phyloP scores from a whole-genome alignment of 2,797 vertebrate genomes.

The Sternotherus odoratus region DNA sequence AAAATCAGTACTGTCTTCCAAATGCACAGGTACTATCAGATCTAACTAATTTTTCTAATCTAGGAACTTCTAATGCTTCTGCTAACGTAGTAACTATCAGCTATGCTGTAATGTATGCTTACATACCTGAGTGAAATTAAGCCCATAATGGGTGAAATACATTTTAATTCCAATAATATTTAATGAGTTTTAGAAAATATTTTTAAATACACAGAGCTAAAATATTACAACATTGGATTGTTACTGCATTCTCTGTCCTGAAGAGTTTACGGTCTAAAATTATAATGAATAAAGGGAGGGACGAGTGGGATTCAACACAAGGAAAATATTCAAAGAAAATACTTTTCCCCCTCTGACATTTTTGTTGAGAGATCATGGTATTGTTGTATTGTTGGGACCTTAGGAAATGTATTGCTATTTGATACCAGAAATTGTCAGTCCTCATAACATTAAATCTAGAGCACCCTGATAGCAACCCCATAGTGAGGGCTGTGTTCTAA shows the following conservation, averaged over 20 bases:
- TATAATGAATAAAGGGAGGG: background rate
- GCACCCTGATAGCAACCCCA: background rate
- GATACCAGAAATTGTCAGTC: background rate
- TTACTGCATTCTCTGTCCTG: background rate
- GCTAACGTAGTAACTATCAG: too few species aligned
- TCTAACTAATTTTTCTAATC: background rate
- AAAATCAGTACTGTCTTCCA: background rate
- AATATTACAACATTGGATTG: conserved; percentile 1
- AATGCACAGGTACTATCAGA: background rate
- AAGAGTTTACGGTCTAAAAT: background rate
- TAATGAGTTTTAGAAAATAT: conserved; percentile 32
- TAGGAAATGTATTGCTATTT: background rate
- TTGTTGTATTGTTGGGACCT: background rate
- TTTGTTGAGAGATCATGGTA: background rate
- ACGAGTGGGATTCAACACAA: background rate
- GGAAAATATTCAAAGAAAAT: background rate
- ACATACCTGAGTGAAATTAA: background rate
- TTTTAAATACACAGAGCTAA: conserved; percentile 47
- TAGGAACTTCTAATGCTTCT: background rate
- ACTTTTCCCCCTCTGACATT: background rate
- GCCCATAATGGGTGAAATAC: background rate
- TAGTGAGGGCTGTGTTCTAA: background rate
- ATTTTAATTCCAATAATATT: conserved; percentile 40
- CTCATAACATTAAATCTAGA: background rate
- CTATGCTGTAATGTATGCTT: background rate